Base-by-base conservation (phyloP, 2,113 vertebrate genomes). In the Ornithorhynchus anatinus region DNA sequence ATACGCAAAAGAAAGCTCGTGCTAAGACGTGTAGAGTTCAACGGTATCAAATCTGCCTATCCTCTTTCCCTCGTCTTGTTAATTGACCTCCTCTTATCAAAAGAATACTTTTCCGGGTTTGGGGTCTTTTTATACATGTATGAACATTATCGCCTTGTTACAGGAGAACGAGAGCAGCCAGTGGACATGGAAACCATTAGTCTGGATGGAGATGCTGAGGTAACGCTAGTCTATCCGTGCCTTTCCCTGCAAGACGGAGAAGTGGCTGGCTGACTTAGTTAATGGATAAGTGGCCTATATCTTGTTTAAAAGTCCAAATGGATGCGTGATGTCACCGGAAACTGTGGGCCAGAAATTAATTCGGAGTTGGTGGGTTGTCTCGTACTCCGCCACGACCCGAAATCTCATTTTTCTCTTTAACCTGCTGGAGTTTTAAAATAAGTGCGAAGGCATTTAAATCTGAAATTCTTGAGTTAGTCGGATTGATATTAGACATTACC, bases 161-260 rank as follows among this genome's bases (percentile, higher is more conserved):
- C 89, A 98, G 96, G 81, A 84, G 96, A 96, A 73, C 94, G 93
- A 36, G 97, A 98, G 85, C 95, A 94, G 11, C 96, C 98, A 17
- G 98, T 99, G 86, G 97, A 98, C 77, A 98, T 99, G 95, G 97
- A 99, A 45, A 95, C 97, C 5, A 97, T 99, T 83, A 97, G 65
- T 60, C 86, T 99, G 88, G 97, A 99, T 80, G 94, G 95, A 68
- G 97, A 99, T 32, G 97, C 98, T 75, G 98, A 99, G 96, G 98
- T 99, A 84, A 94, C 13, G 13, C 25, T 38, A 9, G 11, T 58
- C 22, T 19, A 42, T 19, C 64, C 40, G 22, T 19, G 25, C n/a
- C 19, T 15, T 29, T 23, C 20, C 17, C 22, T n/a, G 20, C n/a
- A 27, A 19, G 50, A 75, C 13, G 27, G 52, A 59, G 54, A 65